phyloP scores from a whole-genome alignment of 2,888 invertebrate species.

The Caenorhabditis virilis region DNA sequence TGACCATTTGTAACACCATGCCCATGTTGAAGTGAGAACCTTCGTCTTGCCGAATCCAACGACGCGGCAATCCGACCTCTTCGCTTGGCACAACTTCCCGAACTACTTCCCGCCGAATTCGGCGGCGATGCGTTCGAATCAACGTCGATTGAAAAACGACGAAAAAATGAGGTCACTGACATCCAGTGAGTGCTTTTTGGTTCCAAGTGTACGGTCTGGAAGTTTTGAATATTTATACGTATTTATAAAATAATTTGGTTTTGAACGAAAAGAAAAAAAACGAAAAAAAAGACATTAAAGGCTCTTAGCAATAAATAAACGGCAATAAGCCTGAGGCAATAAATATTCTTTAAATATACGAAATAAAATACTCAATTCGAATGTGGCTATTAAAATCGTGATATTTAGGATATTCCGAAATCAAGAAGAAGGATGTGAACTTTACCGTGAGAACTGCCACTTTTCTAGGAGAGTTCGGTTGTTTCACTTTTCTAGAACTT shows the following conservation, averaged over 20 bases:
- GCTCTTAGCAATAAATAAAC: not conserved
- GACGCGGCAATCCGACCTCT: conserved; percentile 31
- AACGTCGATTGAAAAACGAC: conserved; percentile 48
- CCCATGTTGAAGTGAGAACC: conserved; percentile 48
- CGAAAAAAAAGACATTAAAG: not conserved
- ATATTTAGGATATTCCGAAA: no score
- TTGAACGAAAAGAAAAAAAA: not conserved
- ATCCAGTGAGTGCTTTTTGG: conserved; percentile 20
- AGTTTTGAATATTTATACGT: not conserved
- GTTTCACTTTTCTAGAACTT: no score
- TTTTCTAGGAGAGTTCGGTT: no score
- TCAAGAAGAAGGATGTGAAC: no score
- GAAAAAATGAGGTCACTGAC: conserved; percentile 49
- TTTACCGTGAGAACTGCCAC: no score
- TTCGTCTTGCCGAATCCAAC: conserved; percentile 47
- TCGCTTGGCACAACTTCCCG: conserved; percentile 12
- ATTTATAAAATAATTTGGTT: not conserved
- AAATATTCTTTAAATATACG: no score
- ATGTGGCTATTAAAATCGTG: no score
- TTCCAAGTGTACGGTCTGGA: not conserved
- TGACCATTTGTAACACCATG: no score
- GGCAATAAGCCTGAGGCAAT: not conserved
- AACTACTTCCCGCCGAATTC: conserved; percentile 17
- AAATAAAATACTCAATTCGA: no score
- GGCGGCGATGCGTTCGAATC: conserved; percentile 36